Percentiles rank a stretch among this genome's conserved stretches.
These are phyloP conservation scores for Lamproptera curius DNA, from an alignment of 2,888 invertebrate genomes.

Conservation along the genomic window DNA sequence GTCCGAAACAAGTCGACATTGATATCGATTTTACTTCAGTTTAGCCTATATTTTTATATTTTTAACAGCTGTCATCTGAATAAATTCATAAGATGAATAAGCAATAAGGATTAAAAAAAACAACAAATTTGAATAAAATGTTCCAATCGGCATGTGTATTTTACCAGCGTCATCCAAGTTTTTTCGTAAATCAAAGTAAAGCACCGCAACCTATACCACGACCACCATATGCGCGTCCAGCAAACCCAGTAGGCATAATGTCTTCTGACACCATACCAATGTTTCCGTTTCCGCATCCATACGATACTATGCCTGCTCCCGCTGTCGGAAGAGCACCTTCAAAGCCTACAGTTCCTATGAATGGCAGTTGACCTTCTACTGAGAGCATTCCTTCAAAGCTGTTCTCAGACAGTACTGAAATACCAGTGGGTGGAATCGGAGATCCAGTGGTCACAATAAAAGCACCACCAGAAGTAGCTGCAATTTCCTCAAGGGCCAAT, in stretches of 20 bases:
- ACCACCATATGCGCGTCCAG: constrained; percentile 10
- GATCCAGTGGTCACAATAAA: constrained; percentile 29
- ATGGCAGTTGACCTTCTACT: constrained; percentile 25
- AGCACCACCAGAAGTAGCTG: constrained; percentile 7
- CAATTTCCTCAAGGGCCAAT: constrained; percentile 3
- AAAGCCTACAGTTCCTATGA: constrained; percentile 40
- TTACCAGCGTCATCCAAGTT: background rate
- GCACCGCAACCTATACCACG: constrained; percentile 16
- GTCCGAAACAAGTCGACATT: too few species aligned
- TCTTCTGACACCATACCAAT: constrained; percentile 38
- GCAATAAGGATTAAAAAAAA: background rate
- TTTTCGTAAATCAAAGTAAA: background rate
- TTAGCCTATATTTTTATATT: too few species aligned
- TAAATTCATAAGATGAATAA: too few species aligned
- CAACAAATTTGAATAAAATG: background rate
- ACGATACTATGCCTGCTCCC: constrained; percentile 41
- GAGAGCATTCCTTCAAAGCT: constrained; percentile 29
- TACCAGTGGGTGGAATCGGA: constrained; percentile 36
- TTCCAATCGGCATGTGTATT: background rate
- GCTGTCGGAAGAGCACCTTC: constrained; percentile 36
- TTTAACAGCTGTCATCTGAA: too few species aligned
- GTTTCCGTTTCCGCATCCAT: constrained; percentile 42
- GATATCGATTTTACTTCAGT: too few species aligned
- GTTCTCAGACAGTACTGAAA: constrained; percentile 39
- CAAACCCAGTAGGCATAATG: constrained; percentile 4